A percentile compares a stretch with the other conserved stretches of the same genome.
phyloP scores from a whole-genome alignment of 1,140 invertebrate genomes.

The Temnothorax curvispinosus region DNA sequence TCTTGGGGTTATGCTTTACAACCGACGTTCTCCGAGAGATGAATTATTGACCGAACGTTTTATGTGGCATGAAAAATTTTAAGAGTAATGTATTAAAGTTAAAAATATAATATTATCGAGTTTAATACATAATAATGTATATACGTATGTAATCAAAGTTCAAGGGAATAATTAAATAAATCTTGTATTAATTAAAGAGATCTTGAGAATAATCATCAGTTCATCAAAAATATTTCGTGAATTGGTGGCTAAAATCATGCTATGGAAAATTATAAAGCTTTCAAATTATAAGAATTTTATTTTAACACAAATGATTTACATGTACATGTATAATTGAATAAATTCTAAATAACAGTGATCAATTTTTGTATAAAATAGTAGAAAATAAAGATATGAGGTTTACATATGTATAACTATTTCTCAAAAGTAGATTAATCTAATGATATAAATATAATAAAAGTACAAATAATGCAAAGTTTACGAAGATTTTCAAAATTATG shows the following conservation, averaged over 20 bases:
- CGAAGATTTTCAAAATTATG: background rate
- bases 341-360: too few relatives aligned
- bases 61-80: background rate
- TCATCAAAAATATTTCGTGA: background rate
- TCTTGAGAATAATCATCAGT: background rate
- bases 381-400: too few relatives aligned
- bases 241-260: too few relatives aligned
- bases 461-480: background rate
- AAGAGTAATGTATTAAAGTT: background rate
- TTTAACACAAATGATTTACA: too few relatives aligned
- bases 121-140: background rate
- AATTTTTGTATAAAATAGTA: too few relatives aligned
- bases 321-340: too few relatives aligned
- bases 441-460: too few relatives aligned
- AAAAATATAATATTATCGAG: background rate
- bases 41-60: slow-evolving; percentile 27
- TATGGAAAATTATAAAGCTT: too few relatives aligned
- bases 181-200: background rate
- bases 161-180: background rate
- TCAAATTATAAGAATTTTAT: too few relatives aligned
- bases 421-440: too few relatives aligned
- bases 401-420: too few relatives aligned
- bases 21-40: slow-evolving; percentile 1
- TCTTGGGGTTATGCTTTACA: background rate
- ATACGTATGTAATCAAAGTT: background rate